Evolutionary conservation across 2,888 invertebrate species (phyloP).

Genomic region (Mythimna loreyi): DNA sequence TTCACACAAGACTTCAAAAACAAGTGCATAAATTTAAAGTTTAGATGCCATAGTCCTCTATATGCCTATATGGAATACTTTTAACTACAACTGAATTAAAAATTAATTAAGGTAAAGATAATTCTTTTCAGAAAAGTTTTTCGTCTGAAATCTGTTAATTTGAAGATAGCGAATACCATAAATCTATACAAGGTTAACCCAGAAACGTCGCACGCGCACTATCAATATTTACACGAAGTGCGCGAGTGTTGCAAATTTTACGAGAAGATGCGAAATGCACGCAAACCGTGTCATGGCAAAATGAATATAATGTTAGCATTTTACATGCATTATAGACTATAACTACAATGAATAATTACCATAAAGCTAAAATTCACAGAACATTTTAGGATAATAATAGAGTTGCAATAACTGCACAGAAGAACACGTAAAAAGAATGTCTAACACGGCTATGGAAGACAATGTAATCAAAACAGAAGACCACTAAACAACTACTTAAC

Average conservation of each 20-base stretch:
- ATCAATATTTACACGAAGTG: slow-evolving; percentile 49
- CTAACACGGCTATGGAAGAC: background rate
- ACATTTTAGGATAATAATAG: background rate
- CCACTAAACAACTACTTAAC: slow-evolving; percentile 13
- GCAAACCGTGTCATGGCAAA: slow-evolving; percentile 51
- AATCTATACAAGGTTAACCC: slow-evolving; percentile 14
- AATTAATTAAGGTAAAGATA: background rate
- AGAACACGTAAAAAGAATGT: background rate
- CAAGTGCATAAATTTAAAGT: background rate
- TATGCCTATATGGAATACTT: background rate
- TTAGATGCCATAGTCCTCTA: background rate
- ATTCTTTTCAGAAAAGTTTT: background rate
- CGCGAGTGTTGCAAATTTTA: slow-evolving; percentile 50
- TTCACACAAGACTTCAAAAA: background rate
- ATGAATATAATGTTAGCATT: slow-evolving; percentile 10
- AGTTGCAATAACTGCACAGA: background rate
- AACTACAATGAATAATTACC: background rate
- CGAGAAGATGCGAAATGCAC: slow-evolving; percentile 49
- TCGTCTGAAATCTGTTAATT: slow-evolving; percentile 5
- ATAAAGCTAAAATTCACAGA: background rate
- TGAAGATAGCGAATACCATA: slow-evolving; percentile 4
- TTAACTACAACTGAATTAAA: background rate
- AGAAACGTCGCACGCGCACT: slow-evolving; percentile 39
- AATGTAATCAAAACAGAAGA: slow-evolving; percentile 17
- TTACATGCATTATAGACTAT: slow-evolving; percentile 20